These are phyloP conservation scores for Paragorgia papillata DNA, from an alignment of 92 coral and sea anemone genomes.

Conservation along the genomic window DNA sequence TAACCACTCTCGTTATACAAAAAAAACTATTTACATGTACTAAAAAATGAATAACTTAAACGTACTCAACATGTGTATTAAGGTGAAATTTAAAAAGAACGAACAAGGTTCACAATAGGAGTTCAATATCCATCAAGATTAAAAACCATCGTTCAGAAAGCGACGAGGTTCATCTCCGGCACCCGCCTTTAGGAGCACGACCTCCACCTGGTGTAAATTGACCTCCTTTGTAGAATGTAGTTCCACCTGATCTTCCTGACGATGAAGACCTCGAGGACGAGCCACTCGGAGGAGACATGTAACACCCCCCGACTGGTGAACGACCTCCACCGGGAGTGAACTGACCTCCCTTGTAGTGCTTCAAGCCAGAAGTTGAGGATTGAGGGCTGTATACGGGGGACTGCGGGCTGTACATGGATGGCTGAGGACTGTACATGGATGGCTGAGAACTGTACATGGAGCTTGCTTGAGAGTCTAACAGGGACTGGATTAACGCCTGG, in stretches of 20 bases:
- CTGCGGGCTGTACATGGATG: background rate
- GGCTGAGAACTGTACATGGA: background rate
- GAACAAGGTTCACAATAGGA: too few species aligned
- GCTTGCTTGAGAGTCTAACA: too few species aligned
- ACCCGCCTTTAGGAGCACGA: slow-evolving; percentile 39
- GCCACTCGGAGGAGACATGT: slow-evolving; percentile 9
- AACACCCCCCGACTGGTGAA: slow-evolving; percentile 18
- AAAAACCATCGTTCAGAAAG: too few species aligned
- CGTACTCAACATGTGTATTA: too few species aligned
- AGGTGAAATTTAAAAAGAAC: too few species aligned
- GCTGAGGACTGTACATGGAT: background rate
- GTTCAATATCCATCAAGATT: too few species aligned
- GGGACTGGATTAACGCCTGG: slow-evolving; percentile 1
- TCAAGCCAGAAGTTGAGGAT: background rate
- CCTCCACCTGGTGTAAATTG: slow-evolving; percentile 43
- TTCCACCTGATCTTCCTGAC: background rate
- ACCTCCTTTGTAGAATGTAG: slow-evolving; percentile 33
- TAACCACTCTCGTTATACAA: too few species aligned
- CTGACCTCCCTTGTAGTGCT: slow-evolving; percentile 29
- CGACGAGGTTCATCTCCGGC: slow-evolving; percentile 1
- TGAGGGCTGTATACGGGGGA: background rate
- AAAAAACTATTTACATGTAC: too few species aligned
- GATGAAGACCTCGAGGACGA: background rate
- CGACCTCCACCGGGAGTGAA: slow-evolving; percentile 48
- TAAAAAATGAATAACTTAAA: too few species aligned